Percentiles rank a stretch among this genome's conserved stretches.
phyloP scores from a whole-genome alignment of 2,113 vertebrate species.

The Silurus meridionalis region DNA sequence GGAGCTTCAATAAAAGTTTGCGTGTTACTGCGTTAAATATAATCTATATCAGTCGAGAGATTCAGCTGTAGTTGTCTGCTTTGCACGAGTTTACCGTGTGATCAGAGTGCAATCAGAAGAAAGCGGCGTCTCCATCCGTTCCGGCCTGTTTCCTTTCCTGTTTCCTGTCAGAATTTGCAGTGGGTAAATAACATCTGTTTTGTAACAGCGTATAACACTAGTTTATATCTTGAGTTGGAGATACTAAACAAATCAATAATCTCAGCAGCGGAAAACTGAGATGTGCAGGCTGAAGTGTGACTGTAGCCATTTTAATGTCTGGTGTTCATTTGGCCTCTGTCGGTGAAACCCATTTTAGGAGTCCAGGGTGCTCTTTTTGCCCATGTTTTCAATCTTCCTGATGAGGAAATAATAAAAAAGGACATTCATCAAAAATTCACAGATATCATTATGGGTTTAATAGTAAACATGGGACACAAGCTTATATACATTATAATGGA shows the following conservation, averaged over 20 bases:
- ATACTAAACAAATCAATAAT: slow-evolving; percentile 46
- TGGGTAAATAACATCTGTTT: slow-evolving; percentile 43
- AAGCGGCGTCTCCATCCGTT: neutral
- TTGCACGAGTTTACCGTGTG: slow-evolving; percentile 1
- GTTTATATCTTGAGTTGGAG: slow-evolving; percentile 30
- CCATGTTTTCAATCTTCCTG: slow-evolving; percentile 36
- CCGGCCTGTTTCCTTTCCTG: slow-evolving; percentile 16
- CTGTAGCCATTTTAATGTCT: neutral
- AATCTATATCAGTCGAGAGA: too few species aligned
- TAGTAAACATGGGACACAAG: neutral
- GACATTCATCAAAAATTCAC: neutral
- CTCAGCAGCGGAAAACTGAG: slow-evolving; percentile 27
- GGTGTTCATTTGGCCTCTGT: neutral
- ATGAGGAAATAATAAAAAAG: slow-evolving; percentile 31
- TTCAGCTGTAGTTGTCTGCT: neutral
- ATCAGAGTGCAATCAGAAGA: slow-evolving; percentile 31
- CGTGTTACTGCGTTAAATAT: too few species aligned
- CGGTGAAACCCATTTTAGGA: neutral
- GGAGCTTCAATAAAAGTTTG: too few species aligned
- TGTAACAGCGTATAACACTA: slow-evolving; percentile 20
- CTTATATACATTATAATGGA: too few species aligned
- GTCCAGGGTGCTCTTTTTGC: neutral
- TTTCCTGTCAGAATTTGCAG: slow-evolving; percentile 34
- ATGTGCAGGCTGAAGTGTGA: slow-evolving; percentile 19
- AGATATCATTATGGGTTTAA: neutral